Evolutionary conservation across 2,888 invertebrate genomes (phyloP), one percentile per base, ranked within the genome.

Genomic region (Resseliella maxima): DNA sequence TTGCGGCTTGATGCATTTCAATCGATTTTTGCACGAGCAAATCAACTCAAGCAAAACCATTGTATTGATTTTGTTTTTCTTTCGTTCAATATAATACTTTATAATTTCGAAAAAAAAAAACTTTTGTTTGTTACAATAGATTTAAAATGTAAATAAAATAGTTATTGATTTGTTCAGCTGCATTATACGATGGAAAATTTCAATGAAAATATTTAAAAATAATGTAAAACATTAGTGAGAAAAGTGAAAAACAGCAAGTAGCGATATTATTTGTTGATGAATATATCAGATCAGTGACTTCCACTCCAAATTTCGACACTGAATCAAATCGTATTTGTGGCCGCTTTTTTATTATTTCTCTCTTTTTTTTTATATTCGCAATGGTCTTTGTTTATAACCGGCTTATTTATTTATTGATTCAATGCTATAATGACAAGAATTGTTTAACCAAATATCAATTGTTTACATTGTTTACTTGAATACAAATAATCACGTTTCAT

Each of bases 131-230:
- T 72, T 6, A 31, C 72, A 31, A 72, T 31, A 59, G 59, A 59
- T 59, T 59, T 59, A 35, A 72, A 72, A 72, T 72, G 72, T 31
- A 72, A 72, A 72, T 72, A 72, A 35, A 10, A 72, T 72, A 72
- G 72, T 72, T 72, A 35, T 72, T 10, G 72, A 31, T 72, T 59
- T 72, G 18, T 31, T 72, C 72, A 72, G 72, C 72, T 72, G 72
- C 24, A 72, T 59, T 59, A 5, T n/a, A n/a, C n/a, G 27, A 59
- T 35, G 72, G 72, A 72, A 31, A 72, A 31, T 72, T 72, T 72
- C 72, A 72, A 31, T 72, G 72, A 72, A 72, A 15, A 72, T 31
- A 31, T 72, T 31, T 31, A 15, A 50, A 50, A 72, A 31, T 31
- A 59, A 59, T 27, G 72, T 35, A 72, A 72, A 72, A 31, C 10